Conservation (phyloP, 2,113 vertebrate genomes). For the Pterophyllum scalare region DNA sequence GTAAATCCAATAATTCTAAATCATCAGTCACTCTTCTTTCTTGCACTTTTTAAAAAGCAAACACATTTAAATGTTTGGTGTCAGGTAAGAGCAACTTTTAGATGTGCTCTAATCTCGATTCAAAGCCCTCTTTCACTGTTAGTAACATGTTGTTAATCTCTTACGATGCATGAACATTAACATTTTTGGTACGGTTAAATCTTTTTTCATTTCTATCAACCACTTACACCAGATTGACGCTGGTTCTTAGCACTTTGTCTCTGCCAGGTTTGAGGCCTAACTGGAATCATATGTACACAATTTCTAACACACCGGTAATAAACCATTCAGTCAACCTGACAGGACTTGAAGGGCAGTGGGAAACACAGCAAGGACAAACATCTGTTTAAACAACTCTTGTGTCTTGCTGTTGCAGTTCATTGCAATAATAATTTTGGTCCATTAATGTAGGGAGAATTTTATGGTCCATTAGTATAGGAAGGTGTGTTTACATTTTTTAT, state of each 20-base stretch:
- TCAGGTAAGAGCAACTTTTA: slow-evolving; percentile 14
- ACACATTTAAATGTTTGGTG: neutral
- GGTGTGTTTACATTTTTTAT: neutral
- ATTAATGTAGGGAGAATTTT: neutral
- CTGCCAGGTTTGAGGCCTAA: slow-evolving; percentile 40
- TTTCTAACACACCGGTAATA: neutral
- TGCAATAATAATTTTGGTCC: neutral
- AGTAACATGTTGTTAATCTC: neutral
- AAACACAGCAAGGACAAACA: slow-evolving; percentile 4
- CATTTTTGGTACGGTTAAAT: neutral
- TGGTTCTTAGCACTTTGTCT: slow-evolving; percentile 28
- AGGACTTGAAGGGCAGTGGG: neutral
- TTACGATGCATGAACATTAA: neutral
- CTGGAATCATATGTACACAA: neutral
- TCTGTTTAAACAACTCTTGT: slow-evolving; percentile 9
- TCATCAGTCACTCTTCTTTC: neutral
- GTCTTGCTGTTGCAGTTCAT: neutral
- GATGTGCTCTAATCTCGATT: neutral
- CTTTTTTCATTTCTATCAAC: neutral
- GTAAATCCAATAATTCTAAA: neutral
- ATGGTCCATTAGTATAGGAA: too few relatives aligned
- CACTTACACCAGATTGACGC: slow-evolving; percentile 13
- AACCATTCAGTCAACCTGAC: neutral
- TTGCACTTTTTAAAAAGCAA: neutral
- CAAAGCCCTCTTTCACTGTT: neutral